phyloP scores from a whole-genome alignment of 2,888 invertebrate genomes.

The Lithophane socia region DNA sequence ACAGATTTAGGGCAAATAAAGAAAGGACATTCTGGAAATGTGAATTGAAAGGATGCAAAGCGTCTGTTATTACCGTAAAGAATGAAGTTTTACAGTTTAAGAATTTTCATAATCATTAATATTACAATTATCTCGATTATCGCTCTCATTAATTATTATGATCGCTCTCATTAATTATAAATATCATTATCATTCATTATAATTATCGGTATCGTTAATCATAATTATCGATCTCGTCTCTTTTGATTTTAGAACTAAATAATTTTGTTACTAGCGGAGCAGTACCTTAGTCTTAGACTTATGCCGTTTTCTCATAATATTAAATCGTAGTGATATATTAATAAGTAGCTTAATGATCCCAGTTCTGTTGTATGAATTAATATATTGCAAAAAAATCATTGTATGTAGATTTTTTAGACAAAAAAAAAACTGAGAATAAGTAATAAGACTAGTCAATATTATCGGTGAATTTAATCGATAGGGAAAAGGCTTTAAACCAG shows the following conservation, averaged over 20 bases:
- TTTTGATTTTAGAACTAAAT: neutral
- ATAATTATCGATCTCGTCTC: neutral
- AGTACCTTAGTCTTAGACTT: neutral
- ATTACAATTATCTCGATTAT: neutral
- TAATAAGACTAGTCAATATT: neutral
- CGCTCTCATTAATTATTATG: neutral
- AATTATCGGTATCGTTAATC: neutral
- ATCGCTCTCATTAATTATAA: neutral
- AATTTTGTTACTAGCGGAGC: neutral
- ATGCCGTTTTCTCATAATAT: neutral
- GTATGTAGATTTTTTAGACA: no score
- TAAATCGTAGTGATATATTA: neutral
- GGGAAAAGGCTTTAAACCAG: no score
- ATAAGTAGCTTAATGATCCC: neutral
- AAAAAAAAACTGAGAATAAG: neutral
- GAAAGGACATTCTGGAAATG: conserved; percentile 62
- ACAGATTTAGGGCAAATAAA: conserved; percentile 34
- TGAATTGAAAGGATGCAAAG: conserved; percentile 71
- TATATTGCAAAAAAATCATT: no score
- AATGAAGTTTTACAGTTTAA: conserved; percentile 64
- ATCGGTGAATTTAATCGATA: neutral
- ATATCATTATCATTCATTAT: neutral
- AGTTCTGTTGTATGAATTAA: neutral
- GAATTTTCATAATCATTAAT: conserved; percentile 64
- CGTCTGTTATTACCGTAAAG: conserved; percentile 66